Percentiles rank a stretch among this genome's conserved stretches.
These are phyloP conservation scores for Pygocentrus nattereri DNA, from an alignment of 2,797 vertebrate species.

Conservation along the genomic window DNA sequence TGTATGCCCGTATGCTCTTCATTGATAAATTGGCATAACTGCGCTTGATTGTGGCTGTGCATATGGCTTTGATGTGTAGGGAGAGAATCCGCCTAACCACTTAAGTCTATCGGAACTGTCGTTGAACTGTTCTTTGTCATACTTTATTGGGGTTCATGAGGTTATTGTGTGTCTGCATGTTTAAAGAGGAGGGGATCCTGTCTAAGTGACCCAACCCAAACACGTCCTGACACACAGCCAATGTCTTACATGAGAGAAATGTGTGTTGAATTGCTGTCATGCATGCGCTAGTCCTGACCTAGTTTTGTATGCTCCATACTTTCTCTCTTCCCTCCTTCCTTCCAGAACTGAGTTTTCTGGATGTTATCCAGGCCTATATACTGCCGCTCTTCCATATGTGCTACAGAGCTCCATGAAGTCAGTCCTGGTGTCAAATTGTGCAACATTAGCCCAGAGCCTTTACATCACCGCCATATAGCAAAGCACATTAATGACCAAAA, in stretches of 20 bases:
- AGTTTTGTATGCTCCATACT: conserved; percentile 36
- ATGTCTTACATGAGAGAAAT: conserved; percentile 27
- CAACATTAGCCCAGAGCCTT: conserved; percentile 19
- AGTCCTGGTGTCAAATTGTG: conserved; percentile 46
- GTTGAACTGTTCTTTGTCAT: conserved; percentile 45
- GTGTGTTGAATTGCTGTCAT: conserved; percentile 29
- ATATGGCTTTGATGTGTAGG: conserved; percentile 23
- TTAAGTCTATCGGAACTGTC: background rate
- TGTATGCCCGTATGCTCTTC: background rate
- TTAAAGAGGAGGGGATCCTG: conserved; percentile 11
- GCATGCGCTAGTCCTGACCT: conserved; percentile 46
- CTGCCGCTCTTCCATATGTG: conserved; percentile 34
- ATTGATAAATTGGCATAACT: conserved; percentile 32
- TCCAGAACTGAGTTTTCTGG: conserved; percentile 35
- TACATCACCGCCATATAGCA: conserved; percentile 23
- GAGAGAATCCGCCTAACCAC: conserved; percentile 18
- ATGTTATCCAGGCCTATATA: conserved; percentile 45
- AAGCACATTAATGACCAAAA: background rate
- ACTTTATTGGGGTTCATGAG: conserved; percentile 8
- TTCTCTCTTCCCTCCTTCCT: conserved; percentile 22
- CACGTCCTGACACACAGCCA: conserved; percentile 30
- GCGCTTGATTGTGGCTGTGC: background rate
- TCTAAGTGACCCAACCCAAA: conserved; percentile 39
- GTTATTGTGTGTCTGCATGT: conserved; percentile 37
- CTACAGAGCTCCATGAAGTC: conserved; percentile 35